Conservation (phyloP, 2,113 vertebrate genomes). For the Fregata magnificens region DNA sequence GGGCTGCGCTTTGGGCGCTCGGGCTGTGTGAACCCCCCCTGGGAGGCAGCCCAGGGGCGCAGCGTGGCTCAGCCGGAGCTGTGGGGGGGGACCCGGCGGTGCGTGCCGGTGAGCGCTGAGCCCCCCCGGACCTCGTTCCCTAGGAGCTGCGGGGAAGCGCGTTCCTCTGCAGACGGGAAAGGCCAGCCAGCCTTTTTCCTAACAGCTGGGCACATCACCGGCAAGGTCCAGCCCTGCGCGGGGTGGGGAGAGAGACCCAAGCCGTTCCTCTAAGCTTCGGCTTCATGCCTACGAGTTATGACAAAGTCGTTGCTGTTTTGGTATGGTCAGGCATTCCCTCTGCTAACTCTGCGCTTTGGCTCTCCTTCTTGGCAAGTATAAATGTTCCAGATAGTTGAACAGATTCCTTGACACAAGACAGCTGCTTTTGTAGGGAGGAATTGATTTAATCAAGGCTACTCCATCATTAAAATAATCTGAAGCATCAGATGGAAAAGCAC, state of each 20-base stretch:
- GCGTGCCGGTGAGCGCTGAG: rapidly evolving
- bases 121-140: neutral
- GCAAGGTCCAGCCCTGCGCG: neutral
- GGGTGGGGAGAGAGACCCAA: neutral
- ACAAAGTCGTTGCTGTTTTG: neutral
- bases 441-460: slow-evolving; percentile 34
- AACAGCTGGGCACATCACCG: neutral
- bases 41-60: neutral
- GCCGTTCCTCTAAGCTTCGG: neutral
- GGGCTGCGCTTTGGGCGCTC: rapidly evolving
- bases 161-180: neutral
- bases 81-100: rapidly evolving
- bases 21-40: rapidly evolving
- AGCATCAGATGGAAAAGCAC: neutral
- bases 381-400: slow-evolving; percentile 8
- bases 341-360: neutral
- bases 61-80: rapidly evolving
- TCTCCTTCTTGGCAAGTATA: neutral
- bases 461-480: slow-evolving; percentile 38
- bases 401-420: slow-evolving; percentile 41
- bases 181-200: neutral
- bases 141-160: neutral
- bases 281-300: neutral
- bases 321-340: neutral
- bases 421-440: slow-evolving; percentile 23